phyloP scores from a whole-genome alignment of 2,797 vertebrate genomes.

The Notolepis coatsorum region DNA sequence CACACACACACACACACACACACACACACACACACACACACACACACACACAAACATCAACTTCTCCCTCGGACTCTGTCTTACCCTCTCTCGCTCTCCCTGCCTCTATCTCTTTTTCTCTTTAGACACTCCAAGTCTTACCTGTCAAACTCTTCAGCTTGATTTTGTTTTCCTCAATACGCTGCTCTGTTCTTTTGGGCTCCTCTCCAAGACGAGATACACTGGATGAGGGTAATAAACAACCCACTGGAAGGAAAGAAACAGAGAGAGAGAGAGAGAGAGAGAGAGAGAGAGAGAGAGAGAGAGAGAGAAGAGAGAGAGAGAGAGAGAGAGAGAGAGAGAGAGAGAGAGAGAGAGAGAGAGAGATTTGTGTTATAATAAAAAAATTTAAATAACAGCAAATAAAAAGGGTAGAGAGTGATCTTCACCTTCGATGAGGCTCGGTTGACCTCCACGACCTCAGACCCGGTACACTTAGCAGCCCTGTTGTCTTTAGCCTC shows the following conservation, averaged over 20 bases:
- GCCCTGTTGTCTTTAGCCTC: slow-evolving; percentile 71
- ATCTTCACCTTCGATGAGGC: slow-evolving; percentile 6
- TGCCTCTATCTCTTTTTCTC: slow-evolving; percentile 2
- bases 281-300: too few species aligned
- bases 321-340: too few species aligned
- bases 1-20: slow-evolving; percentile 31
- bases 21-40: not conserved
- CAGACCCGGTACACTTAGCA: slow-evolving; percentile 41
- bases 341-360: too few species aligned
- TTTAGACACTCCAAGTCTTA: not conserved
- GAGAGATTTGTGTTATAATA: too few species aligned
- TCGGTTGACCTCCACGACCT: slow-evolving; percentile 53
- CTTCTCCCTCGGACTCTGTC: too few species aligned
- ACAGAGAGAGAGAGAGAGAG: not conserved
- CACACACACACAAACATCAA: not conserved
- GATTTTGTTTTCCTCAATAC: slow-evolving; percentile 39
- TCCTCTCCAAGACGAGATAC: slow-evolving; percentile 58
- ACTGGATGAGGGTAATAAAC: slow-evolving; percentile 29
- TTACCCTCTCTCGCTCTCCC: slow-evolving; percentile 17
- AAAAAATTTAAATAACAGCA: slow-evolving; percentile 9
- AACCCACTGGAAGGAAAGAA: slow-evolving; percentile 1
- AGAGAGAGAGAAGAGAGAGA: too few species aligned
- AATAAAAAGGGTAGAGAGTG: not conserved
- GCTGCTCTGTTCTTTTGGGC: slow-evolving; percentile 47
- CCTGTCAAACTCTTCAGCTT: slow-evolving; percentile 19